Evolutionary conservation across 2,113 vertebrate genomes (phyloP).

Genomic region (Salminus brasiliensis): DNA sequence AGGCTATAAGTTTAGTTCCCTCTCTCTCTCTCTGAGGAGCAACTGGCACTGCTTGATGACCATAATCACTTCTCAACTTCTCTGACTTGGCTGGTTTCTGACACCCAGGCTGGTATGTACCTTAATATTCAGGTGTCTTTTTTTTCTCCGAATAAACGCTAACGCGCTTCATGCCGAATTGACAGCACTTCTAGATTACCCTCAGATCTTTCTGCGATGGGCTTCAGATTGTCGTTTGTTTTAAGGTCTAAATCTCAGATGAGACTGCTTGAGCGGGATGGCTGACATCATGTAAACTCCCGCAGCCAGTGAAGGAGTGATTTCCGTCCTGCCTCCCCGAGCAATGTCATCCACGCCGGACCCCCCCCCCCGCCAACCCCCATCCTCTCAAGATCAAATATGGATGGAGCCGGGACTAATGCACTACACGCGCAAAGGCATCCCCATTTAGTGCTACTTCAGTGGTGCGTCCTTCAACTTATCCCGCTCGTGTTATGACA

Average conservation of each 20-base stretch:
- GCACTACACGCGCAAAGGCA: constrained; percentile 4
- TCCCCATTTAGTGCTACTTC: constrained; percentile 26
- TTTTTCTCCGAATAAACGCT: background rate
- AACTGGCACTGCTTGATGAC: constrained; percentile 60
- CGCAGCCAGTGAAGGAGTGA: constrained; percentile 49
- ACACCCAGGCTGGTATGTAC: constrained; percentile 31
- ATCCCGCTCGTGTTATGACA: background rate
- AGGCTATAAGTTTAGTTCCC: constrained; percentile 59
- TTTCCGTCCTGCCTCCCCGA: constrained; percentile 52
- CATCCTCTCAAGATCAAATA: constrained; percentile 10
- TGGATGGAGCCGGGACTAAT: constrained; percentile 29
- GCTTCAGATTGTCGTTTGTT: constrained; percentile 46
- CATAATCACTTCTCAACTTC: constrained; percentile 27
- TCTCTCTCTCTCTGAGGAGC: constrained; percentile 60
- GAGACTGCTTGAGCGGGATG: constrained; percentile 50
- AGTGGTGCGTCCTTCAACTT: background rate
- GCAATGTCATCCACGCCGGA: constrained; percentile 23
- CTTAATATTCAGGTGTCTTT: constrained; percentile 16
- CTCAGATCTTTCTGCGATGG: constrained; percentile 27
- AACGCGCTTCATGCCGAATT: background rate
- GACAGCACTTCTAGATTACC: background rate
- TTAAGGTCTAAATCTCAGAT: constrained; percentile 35
- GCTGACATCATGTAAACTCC: constrained; percentile 51
- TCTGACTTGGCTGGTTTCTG: constrained; percentile 47
- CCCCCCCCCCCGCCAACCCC: background rate